phyloP scores from a whole-genome alignment of 2,113 vertebrate species.

The Sinocyclocheilus anshuiensis region DNA sequence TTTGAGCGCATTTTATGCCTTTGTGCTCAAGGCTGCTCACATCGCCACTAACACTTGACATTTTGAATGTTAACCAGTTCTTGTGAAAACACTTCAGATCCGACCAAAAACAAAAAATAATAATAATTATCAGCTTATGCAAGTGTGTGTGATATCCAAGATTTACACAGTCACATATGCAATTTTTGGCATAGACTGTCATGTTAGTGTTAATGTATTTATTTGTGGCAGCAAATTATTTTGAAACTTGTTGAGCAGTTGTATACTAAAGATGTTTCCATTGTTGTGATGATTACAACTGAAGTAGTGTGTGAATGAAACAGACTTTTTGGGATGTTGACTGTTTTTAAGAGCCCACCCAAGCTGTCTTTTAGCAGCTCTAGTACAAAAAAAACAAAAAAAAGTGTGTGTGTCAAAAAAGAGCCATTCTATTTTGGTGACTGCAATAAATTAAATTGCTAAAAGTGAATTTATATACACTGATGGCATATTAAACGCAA shows the following conservation, averaged over 20 bases:
- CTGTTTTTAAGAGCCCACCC: background rate
- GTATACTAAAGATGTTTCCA: background rate
- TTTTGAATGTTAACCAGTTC: conserved; percentile 21
- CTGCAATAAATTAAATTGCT: no score
- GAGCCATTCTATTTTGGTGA: no score
- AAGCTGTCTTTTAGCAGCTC: background rate
- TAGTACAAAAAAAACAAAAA: no score
- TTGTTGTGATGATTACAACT: background rate
- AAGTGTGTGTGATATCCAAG: background rate
- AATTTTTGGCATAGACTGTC: background rate
- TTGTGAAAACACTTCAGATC: conserved; percentile 24
- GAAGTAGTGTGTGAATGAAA: background rate
- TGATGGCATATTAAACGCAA: no score
- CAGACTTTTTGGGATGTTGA: background rate
- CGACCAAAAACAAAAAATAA: no score
- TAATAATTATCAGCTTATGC: background rate
- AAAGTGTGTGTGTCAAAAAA: no score
- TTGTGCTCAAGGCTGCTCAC: conserved; percentile 24
- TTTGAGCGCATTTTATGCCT: conserved; percentile 15
- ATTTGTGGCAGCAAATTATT: background rate
- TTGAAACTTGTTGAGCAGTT: background rate
- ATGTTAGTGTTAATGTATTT: background rate
- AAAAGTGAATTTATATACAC: no score
- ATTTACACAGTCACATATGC: background rate
- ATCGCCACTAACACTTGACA: conserved; percentile 26